These are phyloP conservation scores for Hemibagrus guttatus DNA, from an alignment of 2,797 vertebrate species.

Conservation along the genomic window DNA sequence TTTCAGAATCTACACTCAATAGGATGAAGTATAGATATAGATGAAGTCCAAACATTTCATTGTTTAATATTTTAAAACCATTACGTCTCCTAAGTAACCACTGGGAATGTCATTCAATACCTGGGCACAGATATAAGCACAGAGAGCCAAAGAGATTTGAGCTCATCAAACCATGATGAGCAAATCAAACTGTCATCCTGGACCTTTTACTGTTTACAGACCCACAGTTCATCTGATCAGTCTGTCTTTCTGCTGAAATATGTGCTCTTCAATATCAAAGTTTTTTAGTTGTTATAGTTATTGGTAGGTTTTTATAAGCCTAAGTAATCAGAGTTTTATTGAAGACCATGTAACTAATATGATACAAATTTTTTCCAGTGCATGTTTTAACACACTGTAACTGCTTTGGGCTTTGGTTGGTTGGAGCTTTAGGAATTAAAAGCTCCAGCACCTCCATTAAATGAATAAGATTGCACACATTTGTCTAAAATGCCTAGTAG, in stretches of 20 bases:
- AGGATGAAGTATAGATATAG: neutral
- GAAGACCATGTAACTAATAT: neutral
- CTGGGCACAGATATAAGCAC: constrained; percentile 44
- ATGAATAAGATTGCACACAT: neutral
- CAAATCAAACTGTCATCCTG: constrained; percentile 11
- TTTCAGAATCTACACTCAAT: neutral
- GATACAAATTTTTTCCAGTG: neutral
- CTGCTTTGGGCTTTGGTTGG: neutral
- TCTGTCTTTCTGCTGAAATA: constrained; percentile 77
- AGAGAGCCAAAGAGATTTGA: constrained; percentile 41
- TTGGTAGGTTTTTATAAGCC: neutral
- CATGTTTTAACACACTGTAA: neutral
- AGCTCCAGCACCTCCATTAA: neutral
- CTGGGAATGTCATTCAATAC: constrained; percentile 34
- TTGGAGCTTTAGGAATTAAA: neutral
- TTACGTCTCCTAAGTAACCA: constrained; percentile 56
- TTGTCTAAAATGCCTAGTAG: neutral
- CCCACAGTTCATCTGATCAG: constrained; percentile 41
- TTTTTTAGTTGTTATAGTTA: neutral
- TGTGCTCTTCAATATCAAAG: constrained; percentile 77
- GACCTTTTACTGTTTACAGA: neutral
- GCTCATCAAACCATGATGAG: constrained; percentile 37
- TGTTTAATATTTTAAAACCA: constrained; percentile 17
- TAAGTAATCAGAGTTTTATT: neutral
- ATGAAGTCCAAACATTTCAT: neutral